Evolutionary conservation across 2,797 vertebrate species (phyloP).

Genomic region (Argentina silus): DNA sequence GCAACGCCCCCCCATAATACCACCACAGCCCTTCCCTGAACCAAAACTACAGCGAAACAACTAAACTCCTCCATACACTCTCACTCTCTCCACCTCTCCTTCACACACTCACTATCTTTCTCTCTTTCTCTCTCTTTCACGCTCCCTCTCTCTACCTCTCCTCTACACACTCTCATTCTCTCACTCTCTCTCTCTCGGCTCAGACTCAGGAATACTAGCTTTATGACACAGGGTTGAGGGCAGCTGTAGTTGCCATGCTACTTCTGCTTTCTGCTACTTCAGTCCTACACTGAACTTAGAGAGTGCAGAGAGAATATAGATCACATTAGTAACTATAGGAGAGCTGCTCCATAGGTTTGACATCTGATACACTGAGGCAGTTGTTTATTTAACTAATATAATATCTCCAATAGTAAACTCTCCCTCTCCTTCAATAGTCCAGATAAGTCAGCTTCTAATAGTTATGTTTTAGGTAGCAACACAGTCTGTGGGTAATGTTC

Average conservation of each 20-base stretch:
- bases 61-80: neutral
- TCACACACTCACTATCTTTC: too few species aligned
- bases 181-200: conserved; percentile 2
- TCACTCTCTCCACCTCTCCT: neutral
- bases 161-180: neutral
- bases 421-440: neutral
- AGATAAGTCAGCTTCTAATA: neutral
- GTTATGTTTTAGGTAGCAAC: too few species aligned
- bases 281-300: neutral
- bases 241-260: neutral
- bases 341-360: neutral
- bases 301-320: neutral
- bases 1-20: conserved; percentile 30
- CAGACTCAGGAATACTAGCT: neutral
- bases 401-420: neutral
- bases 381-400: neutral
- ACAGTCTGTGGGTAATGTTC: too few species aligned
- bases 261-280: too few species aligned
- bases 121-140: neutral
- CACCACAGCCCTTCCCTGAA: conserved; percentile 22
- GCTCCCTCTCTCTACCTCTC: neutral
- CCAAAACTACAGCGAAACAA: neutral
- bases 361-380: neutral
- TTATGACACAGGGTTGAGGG: neutral
- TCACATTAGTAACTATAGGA: neutral